A percentile compares a stretch with the other conserved stretches of the same genome.
These are phyloP conservation scores for Regulus satrapa DNA, from an alignment of 2,113 vertebrate species.

Conservation along the genomic window DNA sequence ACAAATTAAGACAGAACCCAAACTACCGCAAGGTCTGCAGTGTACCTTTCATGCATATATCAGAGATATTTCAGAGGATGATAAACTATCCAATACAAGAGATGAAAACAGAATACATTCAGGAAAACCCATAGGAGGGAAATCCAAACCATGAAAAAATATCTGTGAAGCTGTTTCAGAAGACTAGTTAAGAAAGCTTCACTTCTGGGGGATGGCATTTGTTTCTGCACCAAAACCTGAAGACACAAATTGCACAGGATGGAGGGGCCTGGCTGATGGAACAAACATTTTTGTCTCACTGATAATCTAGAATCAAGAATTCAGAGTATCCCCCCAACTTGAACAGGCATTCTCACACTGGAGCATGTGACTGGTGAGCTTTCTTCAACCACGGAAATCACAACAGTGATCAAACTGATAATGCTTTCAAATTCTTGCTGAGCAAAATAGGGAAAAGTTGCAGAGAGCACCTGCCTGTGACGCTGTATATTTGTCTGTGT, in stretches of 20 bases:
- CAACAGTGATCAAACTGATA: not conserved
- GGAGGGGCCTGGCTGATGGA: not conserved
- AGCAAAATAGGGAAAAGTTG: not conserved
- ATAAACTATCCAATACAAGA: not conserved
- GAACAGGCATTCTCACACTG: not conserved
- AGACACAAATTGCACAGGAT: not conserved
- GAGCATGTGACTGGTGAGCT: not conserved
- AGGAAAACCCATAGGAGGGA: not conserved
- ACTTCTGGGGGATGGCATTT: not conserved
- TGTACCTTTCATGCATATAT: not conserved
- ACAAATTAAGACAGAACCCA: not conserved
- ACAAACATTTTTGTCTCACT: not conserved
- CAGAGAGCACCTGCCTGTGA: not conserved
- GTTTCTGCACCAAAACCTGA: not conserved
- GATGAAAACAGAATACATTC: not conserved
- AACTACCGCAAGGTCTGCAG: not conserved
- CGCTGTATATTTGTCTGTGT: not conserved
- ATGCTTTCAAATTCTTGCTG: not conserved
- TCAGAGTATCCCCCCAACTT: accelerated
- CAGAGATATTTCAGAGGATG: not conserved
- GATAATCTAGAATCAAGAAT: not conserved
- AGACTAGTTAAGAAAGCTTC: not conserved
- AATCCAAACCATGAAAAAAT: not conserved
- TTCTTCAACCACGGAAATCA: not conserved
- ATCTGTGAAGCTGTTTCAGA: not conserved